phyloP scores from a whole-genome alignment of 2,797 vertebrate genomes.

The Clarias laeviceps region DNA sequence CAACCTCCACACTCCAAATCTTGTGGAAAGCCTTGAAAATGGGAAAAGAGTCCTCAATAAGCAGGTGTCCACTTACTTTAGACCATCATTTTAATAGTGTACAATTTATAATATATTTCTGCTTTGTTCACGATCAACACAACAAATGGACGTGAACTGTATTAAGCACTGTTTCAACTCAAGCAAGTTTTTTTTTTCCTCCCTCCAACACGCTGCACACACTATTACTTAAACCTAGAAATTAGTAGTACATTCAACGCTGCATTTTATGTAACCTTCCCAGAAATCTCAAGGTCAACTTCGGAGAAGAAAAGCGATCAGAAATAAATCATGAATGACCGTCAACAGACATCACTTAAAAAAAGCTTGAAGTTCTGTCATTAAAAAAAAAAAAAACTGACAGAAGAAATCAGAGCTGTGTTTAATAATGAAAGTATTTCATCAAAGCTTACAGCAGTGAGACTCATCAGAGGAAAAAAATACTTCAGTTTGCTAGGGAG shows the following conservation, averaged over 20 bases:
- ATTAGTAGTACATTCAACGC: neutral
- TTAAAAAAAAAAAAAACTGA: no score
- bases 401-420: no score
- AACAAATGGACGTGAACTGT: neutral
- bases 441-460: no score
- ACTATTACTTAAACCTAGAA: neutral
- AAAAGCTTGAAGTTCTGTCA: no score
- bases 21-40: neutral
- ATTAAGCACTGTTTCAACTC: neutral
- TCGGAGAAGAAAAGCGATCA: no score
- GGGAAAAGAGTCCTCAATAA: neutral
- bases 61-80: neutral
- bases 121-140: neutral
- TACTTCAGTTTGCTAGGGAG: no score
- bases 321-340: no score
- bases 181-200: neutral
- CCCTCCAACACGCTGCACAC: neutral
- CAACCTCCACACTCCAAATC: neutral
- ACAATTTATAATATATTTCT: neutral
- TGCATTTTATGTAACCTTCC: neutral
- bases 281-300: neutral
- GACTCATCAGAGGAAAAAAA: no score
- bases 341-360: no score
- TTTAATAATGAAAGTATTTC: no score
- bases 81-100: neutral